A percentile compares a stretch with the other conserved stretches of the same genome.
Evolutionary conservation across 1,140 invertebrate species (phyloP).

Genomic region (Drosophila cardini): DNA sequence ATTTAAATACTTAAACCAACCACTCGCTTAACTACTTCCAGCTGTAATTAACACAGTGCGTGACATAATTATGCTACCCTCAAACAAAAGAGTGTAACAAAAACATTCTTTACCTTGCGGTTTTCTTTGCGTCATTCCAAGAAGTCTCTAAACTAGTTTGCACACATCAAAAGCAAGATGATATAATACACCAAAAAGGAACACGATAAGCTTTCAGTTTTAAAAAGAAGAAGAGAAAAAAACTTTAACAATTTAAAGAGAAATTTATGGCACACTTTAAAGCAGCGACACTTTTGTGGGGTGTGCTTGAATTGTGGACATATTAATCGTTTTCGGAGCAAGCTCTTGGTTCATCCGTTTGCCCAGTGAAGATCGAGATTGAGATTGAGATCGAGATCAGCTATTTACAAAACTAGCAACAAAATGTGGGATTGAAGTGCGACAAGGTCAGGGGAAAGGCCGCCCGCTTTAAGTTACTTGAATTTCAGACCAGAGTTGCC

Average conservation of each 20-base stretch:
- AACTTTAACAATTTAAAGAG: not conserved
- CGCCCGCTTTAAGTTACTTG: slow-evolving; percentile 26
- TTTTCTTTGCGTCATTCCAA: slow-evolving; percentile 3
- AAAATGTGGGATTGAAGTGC: slow-evolving; percentile 16
- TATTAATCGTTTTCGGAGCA: slow-evolving; percentile 60
- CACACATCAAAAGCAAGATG: slow-evolving; percentile 9
- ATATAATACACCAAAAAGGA: not conserved
- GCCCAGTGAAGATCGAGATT: slow-evolving; percentile 1
- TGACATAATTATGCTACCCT: slow-evolving; percentile 18
- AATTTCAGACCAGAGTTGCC: slow-evolving; percentile 38
- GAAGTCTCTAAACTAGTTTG: slow-evolving; percentile 3
- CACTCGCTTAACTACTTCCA: not conserved
- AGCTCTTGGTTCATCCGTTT: slow-evolving; percentile 46
- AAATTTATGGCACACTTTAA: too few species aligned
- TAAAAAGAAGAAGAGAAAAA: not conserved
- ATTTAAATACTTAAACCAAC: not conserved
- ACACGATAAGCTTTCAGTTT: not conserved
- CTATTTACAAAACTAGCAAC: slow-evolving; percentile 6
- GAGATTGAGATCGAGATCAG: slow-evolving; percentile 1
- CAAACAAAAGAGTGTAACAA: not conserved
- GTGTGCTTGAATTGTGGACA: slow-evolving; percentile 27
- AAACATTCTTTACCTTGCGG: slow-evolving; percentile 15
- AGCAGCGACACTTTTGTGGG: slow-evolving; percentile 33
- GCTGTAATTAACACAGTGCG: slow-evolving; percentile 6
- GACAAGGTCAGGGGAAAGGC: slow-evolving; percentile 57